Conservation (phyloP, 2,113 vertebrate species). For the Sminthopsis crassicaudata region DNA sequence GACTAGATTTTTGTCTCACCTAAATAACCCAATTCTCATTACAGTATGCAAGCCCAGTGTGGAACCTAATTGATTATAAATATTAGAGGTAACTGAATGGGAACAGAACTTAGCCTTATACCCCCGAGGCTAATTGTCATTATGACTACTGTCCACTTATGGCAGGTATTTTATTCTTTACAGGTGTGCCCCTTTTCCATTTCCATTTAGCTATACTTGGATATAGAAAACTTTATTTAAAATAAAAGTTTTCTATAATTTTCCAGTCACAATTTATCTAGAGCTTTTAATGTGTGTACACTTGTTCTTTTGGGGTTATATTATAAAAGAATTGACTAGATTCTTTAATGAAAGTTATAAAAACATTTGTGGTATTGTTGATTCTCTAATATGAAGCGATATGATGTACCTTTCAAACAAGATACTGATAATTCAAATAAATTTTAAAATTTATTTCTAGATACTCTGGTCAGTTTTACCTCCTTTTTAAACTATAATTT, state of each 20-base stretch:
- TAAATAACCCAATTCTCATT: not conserved
- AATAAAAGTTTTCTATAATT: not conserved
- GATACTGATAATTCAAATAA: not conserved
- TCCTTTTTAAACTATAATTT: not conserved
- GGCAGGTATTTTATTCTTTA: not conserved
- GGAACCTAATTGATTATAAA: not conserved
- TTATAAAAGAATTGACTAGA: not conserved
- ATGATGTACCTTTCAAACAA: not conserved
- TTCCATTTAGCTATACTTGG: not conserved
- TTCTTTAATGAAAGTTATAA: not conserved
- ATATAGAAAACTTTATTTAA: not conserved
- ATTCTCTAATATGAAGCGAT: not conserved
- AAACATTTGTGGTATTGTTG: not conserved
- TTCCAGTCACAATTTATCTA: not conserved
- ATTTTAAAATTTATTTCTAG: not conserved
- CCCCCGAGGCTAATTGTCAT: not conserved
- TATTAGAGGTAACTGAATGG: not conserved
- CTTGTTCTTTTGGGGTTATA: not conserved
- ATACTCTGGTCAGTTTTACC: not conserved
- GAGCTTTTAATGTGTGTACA: not conserved
- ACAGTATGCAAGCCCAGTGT: not conserved
- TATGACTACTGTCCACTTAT: not conserved
- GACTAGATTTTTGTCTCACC: not conserved
- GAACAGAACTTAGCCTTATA: not conserved
- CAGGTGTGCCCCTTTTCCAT: not conserved